Conservation (phyloP, 2,113 vertebrate genomes). For the Etia nguti region DNA sequence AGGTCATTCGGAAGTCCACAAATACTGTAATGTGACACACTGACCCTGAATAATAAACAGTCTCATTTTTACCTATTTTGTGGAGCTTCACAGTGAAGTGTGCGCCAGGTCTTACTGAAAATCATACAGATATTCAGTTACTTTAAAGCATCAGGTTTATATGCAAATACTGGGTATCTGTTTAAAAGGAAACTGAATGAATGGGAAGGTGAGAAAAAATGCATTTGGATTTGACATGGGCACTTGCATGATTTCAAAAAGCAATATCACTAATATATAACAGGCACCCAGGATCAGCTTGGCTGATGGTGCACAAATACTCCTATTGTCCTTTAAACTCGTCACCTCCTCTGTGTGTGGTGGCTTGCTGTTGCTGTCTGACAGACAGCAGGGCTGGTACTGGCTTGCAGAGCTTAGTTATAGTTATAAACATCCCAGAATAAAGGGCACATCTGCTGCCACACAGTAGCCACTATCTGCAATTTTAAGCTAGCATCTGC, state of each 20-base stretch:
- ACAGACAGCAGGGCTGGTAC: constrained; percentile 47
- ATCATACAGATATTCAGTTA: neutral
- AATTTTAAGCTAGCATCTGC: constrained; percentile 37
- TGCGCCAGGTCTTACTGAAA: neutral
- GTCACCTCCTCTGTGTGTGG: constrained; percentile 20
- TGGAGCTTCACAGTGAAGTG: neutral
- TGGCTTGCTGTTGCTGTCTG: neutral
- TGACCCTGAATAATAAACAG: neutral
- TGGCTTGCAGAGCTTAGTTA: constrained; percentile 29
- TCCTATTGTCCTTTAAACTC: neutral
- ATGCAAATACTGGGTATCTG: neutral
- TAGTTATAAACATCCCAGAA: constrained; percentile 35
- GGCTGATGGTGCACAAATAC: neutral
- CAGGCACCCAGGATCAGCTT: neutral
- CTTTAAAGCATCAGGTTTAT: neutral
- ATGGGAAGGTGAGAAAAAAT: neutral
- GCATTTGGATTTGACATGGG: neutral
- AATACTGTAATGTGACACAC: neutral
- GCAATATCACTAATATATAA: neutral
- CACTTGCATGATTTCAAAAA: neutral
- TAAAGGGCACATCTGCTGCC: constrained; percentile 34
- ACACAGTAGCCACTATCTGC: constrained; percentile 36
- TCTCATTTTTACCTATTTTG: neutral
- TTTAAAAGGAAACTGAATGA: neutral
- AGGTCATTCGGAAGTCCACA: neutral